Percentiles rank a stretch among this genome's conserved stretches.
Evolutionary conservation across 2,113 vertebrate genomes (phyloP).

Genomic region (Perca fluviatilis): DNA sequence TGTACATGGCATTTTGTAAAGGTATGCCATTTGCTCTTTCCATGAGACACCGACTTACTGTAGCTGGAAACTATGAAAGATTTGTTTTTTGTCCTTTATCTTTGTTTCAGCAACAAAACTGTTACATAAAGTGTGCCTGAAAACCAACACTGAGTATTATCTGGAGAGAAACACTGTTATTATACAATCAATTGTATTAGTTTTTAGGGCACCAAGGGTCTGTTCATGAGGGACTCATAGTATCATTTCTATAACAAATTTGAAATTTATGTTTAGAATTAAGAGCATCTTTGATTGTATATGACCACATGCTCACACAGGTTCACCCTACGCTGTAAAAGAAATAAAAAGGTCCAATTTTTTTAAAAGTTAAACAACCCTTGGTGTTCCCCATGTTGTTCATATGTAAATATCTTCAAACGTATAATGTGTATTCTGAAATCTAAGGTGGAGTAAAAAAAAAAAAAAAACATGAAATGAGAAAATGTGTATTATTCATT

Average conservation of each 20-base stretch:
- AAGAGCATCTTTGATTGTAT: slow-evolving; percentile 69
- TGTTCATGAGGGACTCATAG: slow-evolving; percentile 52
- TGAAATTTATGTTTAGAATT: slow-evolving; percentile 43
- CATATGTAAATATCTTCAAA: slow-evolving; percentile 83
- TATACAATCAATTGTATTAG: slow-evolving; percentile 89
- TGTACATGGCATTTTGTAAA: slow-evolving; percentile 78
- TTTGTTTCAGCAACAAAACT: slow-evolving; percentile 78
- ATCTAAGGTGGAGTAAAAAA: slow-evolving; percentile 75
- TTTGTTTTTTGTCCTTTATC: slow-evolving; percentile 72
- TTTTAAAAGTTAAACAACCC: slow-evolving; percentile 54
- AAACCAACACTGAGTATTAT: slow-evolving; percentile 83
- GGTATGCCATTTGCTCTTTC: slow-evolving; percentile 63
- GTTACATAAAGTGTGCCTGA: slow-evolving; percentile 95
- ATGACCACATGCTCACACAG: slow-evolving; percentile 42
- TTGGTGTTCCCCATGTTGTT: slow-evolving; percentile 76
- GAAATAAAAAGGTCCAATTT: slow-evolving; percentile 46
- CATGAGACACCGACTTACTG: slow-evolving; percentile 85
- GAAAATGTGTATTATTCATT: slow-evolving; percentile 88
- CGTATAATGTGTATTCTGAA: slow-evolving; percentile 83
- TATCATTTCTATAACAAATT: slow-evolving; percentile 39
- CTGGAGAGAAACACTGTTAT: slow-evolving; percentile 83
- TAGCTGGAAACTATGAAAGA: slow-evolving; percentile 83
- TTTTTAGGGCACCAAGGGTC: slow-evolving; percentile 78
- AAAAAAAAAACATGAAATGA: slow-evolving; percentile 44
- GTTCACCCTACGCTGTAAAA: slow-evolving; percentile 30